phyloP scores from a whole-genome alignment of 2,113 vertebrate species.

The Leucosticte australis region DNA sequence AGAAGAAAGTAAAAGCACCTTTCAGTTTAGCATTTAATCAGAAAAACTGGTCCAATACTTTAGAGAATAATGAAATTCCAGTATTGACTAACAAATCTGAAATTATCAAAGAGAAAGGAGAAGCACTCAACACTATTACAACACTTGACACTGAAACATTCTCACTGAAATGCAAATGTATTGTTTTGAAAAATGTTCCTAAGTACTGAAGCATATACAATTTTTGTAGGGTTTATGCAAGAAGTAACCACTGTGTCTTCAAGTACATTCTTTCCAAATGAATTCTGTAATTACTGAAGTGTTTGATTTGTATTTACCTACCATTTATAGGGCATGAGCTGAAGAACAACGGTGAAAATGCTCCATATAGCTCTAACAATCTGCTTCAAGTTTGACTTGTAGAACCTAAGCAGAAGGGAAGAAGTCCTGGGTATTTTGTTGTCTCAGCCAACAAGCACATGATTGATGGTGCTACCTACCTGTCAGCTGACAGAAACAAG shows the following conservation, averaged over 20 bases:
- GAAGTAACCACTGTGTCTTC: not conserved
- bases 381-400: not conserved
- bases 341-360: not conserved
- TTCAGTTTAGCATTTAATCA: constrained; percentile 20
- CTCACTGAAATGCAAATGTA: not conserved
- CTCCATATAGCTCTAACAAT: not conserved
- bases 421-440: not conserved
- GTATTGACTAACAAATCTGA: not conserved
- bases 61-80: not conserved
- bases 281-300: not conserved
- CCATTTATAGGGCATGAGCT: not conserved
- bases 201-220: not conserved
- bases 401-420: not conserved
- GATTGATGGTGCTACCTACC: not conserved
- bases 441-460: not conserved
- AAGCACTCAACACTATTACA: not conserved
- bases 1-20: not conserved
- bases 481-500: not conserved
- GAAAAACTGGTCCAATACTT: not conserved
- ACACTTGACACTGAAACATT: not conserved
- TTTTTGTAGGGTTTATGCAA: not conserved
- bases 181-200: not conserved
- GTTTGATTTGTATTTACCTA: not conserved
- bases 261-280: not conserved
- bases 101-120: not conserved